Conservation (phyloP, 2,888 invertebrate genomes). For the Drosophila mettleri region DNA sequence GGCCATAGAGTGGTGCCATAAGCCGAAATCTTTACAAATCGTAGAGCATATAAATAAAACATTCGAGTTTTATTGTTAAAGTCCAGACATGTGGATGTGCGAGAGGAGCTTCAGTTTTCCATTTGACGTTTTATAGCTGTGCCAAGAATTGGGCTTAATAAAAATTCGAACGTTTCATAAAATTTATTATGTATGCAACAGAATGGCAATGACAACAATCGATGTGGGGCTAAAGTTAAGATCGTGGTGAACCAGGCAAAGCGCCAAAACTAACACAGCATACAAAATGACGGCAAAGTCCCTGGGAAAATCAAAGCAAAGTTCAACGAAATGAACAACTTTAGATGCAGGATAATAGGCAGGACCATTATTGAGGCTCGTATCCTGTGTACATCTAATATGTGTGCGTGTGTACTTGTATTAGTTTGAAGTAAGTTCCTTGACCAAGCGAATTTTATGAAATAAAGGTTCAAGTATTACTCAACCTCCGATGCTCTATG, state of each 20-base stretch:
- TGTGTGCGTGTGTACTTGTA: slow-evolving; percentile 8
- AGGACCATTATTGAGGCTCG: slow-evolving; percentile 67
- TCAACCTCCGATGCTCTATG: too few relatives aligned
- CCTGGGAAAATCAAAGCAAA: slow-evolving; percentile 43
- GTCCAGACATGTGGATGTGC: slow-evolving; percentile 24
- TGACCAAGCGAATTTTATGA: slow-evolving; percentile 23
- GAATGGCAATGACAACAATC: slow-evolving; percentile 63
- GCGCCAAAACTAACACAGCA: slow-evolving; percentile 49
- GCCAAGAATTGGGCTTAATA: slow-evolving; percentile 77
- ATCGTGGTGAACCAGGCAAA: slow-evolving; percentile 29
- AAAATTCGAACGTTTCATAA: slow-evolving; percentile 80
- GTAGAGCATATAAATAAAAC: slow-evolving; percentile 66
- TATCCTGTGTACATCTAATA: slow-evolving; percentile 20
- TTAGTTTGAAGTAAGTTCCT: slow-evolving; percentile 24
- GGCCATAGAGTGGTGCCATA: slow-evolving; percentile 9
- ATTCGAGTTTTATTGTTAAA: slow-evolving; percentile 66
- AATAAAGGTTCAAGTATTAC: slow-evolving; percentile 12
- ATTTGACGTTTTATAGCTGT: slow-evolving; percentile 69
- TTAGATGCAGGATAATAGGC: slow-evolving; percentile 79
- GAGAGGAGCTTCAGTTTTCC: slow-evolving; percentile 24
- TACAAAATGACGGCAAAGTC: slow-evolving; percentile 38
- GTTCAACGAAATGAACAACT: slow-evolving; percentile 72
- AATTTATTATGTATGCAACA: slow-evolving; percentile 80
- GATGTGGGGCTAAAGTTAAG: slow-evolving; percentile 38
- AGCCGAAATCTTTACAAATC: slow-evolving; percentile 55